Conservation (phyloP, 2,113 vertebrate species). For the Aleadryas rufinucha region DNA sequence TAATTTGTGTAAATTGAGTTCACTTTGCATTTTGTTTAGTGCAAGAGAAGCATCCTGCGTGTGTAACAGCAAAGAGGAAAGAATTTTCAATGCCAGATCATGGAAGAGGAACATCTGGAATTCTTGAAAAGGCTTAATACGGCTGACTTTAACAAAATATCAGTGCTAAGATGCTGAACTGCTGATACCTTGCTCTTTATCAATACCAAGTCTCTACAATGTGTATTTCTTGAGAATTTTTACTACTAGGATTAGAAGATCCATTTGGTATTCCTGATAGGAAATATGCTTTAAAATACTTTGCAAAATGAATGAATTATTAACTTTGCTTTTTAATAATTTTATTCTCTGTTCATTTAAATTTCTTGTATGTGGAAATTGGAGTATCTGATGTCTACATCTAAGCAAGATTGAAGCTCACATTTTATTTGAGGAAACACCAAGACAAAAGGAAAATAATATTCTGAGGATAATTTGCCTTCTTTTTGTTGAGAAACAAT, state of each 20-base stretch:
- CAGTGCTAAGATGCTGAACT: not conserved
- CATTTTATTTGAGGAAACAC: not conserved
- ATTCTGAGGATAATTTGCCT: not conserved
- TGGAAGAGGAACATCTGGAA: not conserved
- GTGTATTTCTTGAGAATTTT: not conserved
- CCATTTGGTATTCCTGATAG: not conserved
- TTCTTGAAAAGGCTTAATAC: not conserved
- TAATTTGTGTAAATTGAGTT: not conserved
- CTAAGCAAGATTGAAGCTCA: not conserved
- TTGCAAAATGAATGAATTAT: not conserved
- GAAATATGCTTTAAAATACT: not conserved
- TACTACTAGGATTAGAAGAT: not conserved
- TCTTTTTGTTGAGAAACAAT: not conserved
- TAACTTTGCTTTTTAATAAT: not conserved
- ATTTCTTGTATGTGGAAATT: not conserved
- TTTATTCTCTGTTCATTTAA: not conserved
- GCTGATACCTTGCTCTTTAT: not conserved
- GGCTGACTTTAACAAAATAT: not conserved
- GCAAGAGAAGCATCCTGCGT: not conserved
- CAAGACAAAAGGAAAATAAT: not conserved
- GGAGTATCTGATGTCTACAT: not conserved
- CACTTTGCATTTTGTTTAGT: not conserved
- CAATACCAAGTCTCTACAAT: not conserved
- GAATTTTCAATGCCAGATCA: not conserved
- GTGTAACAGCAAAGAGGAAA: not conserved